Base-by-base conservation (phyloP, 2,797 vertebrate species). In the Phyllotis vaccarum region DNA sequence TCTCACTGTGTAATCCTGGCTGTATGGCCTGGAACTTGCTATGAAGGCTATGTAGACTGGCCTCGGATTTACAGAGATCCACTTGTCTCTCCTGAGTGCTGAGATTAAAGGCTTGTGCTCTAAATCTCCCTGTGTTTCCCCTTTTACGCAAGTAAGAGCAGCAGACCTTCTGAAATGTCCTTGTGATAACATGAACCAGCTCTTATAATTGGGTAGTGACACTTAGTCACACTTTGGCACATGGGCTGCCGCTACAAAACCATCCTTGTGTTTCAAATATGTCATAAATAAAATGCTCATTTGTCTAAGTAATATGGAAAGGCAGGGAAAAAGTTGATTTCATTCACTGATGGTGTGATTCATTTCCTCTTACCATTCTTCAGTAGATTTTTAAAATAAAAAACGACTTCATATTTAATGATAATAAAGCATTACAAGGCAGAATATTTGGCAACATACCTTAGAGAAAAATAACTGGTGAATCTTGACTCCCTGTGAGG, bases 91-190 rank as follows among this genome's bases (percentile, higher is more conserved):
- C 76, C 19, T 1, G 19, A 54, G 76, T n/a, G 49, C 76, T 79
- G 49, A 52, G 76, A n/a, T 22, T 54, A 79, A 79, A 34, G 3
- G 9, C 31, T 54, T 79, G 49, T n/a, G 52, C 76, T 80, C 8
- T 56, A 52, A 80, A 37, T 5, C 24, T 56, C 37, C 27, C n/a
- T 5, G 31, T 21, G 64, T 60, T 83, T 92, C 58, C 46, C 78
- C 86, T 86, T 64, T 70, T 49, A 82, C 6, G 75, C 64, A 49
- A 70, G 68, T 80, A 78, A 91, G 52, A 96, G 92, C 10, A 83
- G 52, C 37, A 87, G 68, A 37, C 52, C n/a, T 80, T 81, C 79
- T 83, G 80, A 62, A 56, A 62, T 24, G n/a, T 13, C n/a, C n/a
- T 81, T 40, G 79, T 40, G 54, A 58, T n/a, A 60, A 40, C 13